Base-by-base conservation (phyloP, 2,888 invertebrate genomes). In the Archips xylosteana region DNA sequence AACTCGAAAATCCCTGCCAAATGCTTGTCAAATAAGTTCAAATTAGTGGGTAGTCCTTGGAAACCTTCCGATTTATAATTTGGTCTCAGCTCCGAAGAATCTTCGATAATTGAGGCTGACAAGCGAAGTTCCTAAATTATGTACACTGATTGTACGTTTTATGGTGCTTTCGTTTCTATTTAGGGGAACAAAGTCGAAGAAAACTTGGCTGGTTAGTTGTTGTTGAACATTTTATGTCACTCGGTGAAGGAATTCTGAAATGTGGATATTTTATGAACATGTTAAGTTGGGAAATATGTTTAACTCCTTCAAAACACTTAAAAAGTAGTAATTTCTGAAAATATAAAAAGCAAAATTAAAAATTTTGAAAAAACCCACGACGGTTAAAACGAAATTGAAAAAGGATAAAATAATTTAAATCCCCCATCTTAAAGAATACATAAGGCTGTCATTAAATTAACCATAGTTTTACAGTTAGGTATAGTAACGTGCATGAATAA, bases 31-130 rank as follows among this genome's bases (percentile, higher is more conserved):
- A 76, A 75, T 75, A 75, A 75, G 63, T 75, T 77, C 70, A 76
- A 39, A 77, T 76, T 75, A 75, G 76, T 65, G 36, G 62, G n/a
- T 61, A 66, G 71, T 63, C 75, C 69, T 47, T 47, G 71, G 60
- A 32, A 69, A 74, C 72, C 76, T 75, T 76, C 73, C 57, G 74
- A 74, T 71, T 76, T 74, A 68, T 70, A 76, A 77, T 75, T 72
- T 76, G 68, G 71, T 62, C 70, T 65, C 39, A 36, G 54, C 71
- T 61, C 13, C 60, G 54, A 73, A 75, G 64, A 60, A 64, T 60
- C 36, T 47, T 70, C 23, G 54, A 75, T 74, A 72, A 77, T 77
- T 76, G 75, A 75, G 68, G 75, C 67, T 45, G 74, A 74, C 74
- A 74, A 65, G 39, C 69, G 51, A 63, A 74, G 51, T 49, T 47